Base-by-base conservation (phyloP, 2,113 vertebrate genomes). In the Turdus rufiventris region DNA sequence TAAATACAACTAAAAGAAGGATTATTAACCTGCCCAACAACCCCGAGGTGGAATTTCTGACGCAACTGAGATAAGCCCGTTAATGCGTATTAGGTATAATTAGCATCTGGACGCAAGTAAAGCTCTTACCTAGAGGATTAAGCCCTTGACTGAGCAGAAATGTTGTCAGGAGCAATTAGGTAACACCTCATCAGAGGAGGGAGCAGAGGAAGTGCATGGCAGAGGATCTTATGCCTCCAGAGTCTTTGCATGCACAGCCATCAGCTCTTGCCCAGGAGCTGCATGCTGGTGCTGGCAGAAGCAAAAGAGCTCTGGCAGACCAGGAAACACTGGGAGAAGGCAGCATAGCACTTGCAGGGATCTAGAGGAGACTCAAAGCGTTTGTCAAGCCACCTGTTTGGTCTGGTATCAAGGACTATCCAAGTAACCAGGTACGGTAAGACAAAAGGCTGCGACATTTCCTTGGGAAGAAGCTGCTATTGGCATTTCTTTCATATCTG, bases 11-110 rank as follows among this genome's bases (percentile, higher is more conserved):
- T 61, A 72, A 94, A 93, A 88, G 47, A 70, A 94, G 72, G 72
- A 67, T 77, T 78, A 95, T 97, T 95, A 96, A 84, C 40, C 66
- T 91, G 81, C 48, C 57, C 72, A 83, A 29, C 62, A 82, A 84
- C 47, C 54, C 68, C n/a, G 77, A 84, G 72, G 56, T 97, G 91
- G 92, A 76, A 82, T 93, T 90, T 95, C 90, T 96, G 97, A 95
- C 12, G 91, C 72, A 94, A 94, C 24, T 38, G 50, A 63, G 68
- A 80, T 95, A 96, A 97, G 68, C 51, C 76, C 62, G 86, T 97
- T 95, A 96, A 50, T 1, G 1, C 4, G 70, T 43, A 95, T 96
- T 96, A 96, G 70, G 72, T 97, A 97, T 97, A 97, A 97, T 97
- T 97, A 97, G 71, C 88, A 91, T 87, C 88, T 5, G 5, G 40